Percentiles rank a stretch among this genome's conserved stretches.
These are phyloP conservation scores for Cassiopea andromeda DNA, from an alignment of 30 jellyfish, hydroid and myxozoan species.

Conservation along the genomic window DNA sequence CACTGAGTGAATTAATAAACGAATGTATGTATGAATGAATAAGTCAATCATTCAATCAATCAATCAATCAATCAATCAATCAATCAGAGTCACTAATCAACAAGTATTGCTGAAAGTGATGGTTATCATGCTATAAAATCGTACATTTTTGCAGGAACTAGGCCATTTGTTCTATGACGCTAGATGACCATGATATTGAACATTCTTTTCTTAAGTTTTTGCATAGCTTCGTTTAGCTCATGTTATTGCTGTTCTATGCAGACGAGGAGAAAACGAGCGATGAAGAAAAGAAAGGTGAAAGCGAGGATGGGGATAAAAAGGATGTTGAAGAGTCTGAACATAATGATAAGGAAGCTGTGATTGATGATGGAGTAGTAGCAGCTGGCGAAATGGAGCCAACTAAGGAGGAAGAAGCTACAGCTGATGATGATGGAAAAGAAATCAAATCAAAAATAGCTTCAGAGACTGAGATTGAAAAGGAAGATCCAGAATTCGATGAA, in stretches of 20 bases:
- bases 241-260: background rate
- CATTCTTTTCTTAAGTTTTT: background rate
- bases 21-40: background rate
- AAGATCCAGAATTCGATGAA: slow-evolving; percentile 23
- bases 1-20: background rate
- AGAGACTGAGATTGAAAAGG: background rate
- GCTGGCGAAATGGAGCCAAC: background rate
- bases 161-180: background rate
- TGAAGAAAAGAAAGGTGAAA: slow-evolving; percentile 1
- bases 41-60: background rate
- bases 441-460: slow-evolving; percentile 8
- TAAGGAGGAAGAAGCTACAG: slow-evolving; percentile 11
- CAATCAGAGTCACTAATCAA: background rate
- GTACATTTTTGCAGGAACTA: background rate
- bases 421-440: background rate
- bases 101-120: background rate
- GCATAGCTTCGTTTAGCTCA: background rate
- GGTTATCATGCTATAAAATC: background rate
- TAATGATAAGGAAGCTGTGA: slow-evolving; percentile 3
- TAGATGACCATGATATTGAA: background rate
- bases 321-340: slow-evolving; percentile 31
- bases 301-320: background rate
- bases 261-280: slow-evolving; percentile 24
- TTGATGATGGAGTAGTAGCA: slow-evolving; percentile 23
- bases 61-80: background rate